Evolutionary conservation across 2,113 vertebrate species (phyloP).

Genomic region (Neodon shergylaensis): DNA sequence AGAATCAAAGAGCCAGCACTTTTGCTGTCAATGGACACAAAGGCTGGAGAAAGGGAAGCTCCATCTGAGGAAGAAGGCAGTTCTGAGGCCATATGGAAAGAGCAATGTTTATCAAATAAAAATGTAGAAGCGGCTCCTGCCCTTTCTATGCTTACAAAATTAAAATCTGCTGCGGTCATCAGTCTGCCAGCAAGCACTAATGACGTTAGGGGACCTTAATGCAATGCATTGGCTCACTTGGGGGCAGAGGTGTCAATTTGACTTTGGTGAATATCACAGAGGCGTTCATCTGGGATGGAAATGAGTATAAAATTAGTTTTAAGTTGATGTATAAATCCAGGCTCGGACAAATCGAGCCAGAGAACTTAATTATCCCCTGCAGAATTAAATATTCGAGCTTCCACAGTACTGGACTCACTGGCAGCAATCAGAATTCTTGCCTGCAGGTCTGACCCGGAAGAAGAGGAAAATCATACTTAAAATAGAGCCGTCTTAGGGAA

Average conservation of each 20-base stretch:
- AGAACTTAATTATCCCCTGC: neutral
- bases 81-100: neutral
- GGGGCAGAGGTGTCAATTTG: conserved; percentile 67
- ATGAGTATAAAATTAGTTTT: conserved; percentile 5
- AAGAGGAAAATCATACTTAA: neutral
- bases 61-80: neutral
- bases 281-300: conserved; percentile 20
- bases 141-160: conserved; percentile 47
- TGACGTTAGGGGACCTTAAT: conserved; percentile 68
- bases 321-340: conserved; percentile 18
- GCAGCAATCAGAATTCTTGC: neutral
- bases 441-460: neutral
- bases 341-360: neutral
- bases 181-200: conserved; percentile 54
- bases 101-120: conserved; percentile 44
- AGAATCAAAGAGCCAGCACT: neutral
- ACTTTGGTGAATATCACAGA: conserved; percentile 46
- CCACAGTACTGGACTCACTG: neutral
- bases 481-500: neutral
- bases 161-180: conserved; percentile 50
- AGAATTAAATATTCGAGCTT: conserved; percentile 21
- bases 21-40: neutral
- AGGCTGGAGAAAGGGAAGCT: neutral
- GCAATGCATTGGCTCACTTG: conserved; percentile 16
- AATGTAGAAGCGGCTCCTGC: conserved; percentile 9